Base-by-base conservation (phyloP, 2,113 vertebrate species). In the Saguinus imperator region DNA sequence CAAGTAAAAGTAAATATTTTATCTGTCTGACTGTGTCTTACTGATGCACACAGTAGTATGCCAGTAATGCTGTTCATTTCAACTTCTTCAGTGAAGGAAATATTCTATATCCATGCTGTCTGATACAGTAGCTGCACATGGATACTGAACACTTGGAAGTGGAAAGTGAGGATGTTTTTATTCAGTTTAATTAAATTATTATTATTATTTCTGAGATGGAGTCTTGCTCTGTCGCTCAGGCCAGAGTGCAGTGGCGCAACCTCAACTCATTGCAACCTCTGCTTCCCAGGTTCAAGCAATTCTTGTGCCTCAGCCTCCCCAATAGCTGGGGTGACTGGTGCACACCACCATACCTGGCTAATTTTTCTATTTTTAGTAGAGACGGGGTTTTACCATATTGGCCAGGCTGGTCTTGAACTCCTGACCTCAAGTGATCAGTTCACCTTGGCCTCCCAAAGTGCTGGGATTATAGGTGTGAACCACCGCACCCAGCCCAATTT, bases 181-280 rank as follows among this genome's bases (percentile, higher is more conserved):
- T 70, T 84, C 52, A 10, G 2, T 84, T 97, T 96, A 61, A 81
- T 87, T 92, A 81, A 81, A 48, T 35, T 84, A 55, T 66, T 76
- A 85, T 94, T 85, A 81, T 76, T 48, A 37, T 84, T 55, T 35
- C 35, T 68, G 66, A 68, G 66, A 35, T 0, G 3, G 32, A 68
- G 66, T 68, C 16, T 68, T 3, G 1, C 32, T 68, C 66, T 68
- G 66, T n/a, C 3, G 3, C 32, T 16, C 35, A 37, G 16, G 66
- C 32, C 35, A 35, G 66, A 35, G 66, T n/a, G 32, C 32, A 68
- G 66, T 68, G 66, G 32, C 1, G 5, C 29, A 6, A 32, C 27
- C 61, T 64, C 27, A 13, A 64, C 61, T 64, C 61, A 64, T 13
- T 64, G 61, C 61, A 64, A 32, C 27, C 61, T 64, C 27, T 64